phyloP scores from a whole-genome alignment of 2,113 vertebrate genomes.

The Calyptomena viridis region DNA sequence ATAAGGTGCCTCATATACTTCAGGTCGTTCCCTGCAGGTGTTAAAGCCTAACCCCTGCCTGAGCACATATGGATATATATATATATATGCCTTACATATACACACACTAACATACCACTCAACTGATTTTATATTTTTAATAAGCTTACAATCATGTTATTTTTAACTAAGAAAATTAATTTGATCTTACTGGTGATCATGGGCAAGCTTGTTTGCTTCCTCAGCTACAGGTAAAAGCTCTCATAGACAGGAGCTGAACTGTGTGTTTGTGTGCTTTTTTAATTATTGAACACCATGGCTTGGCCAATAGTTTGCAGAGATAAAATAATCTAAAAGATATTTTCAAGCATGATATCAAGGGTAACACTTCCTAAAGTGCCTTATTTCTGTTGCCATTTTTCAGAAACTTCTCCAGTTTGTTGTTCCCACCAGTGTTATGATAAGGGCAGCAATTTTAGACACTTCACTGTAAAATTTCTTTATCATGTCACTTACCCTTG shows the following conservation, averaged over 20 bases:
- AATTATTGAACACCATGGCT: background rate
- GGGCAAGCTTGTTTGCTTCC: background rate
- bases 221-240: background rate
- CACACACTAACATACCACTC: background rate
- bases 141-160: background rate
- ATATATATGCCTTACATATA: background rate
- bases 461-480: background rate
- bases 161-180: background rate
- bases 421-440: background rate
- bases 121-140: background rate
- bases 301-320: background rate
- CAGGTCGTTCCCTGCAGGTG: background rate
- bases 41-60: background rate
- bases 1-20: background rate
- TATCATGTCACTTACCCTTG: background rate
- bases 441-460: constrained; percentile 16
- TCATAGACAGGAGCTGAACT: background rate
- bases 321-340: background rate
- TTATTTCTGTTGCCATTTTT: background rate
- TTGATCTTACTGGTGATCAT: background rate
- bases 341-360: constrained; percentile 7
- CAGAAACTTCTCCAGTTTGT: background rate
- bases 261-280: background rate
- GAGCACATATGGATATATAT: background rate
- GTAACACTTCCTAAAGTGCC: constrained; percentile 3